Percentiles rank a stretch among this genome's conserved stretches.
These are phyloP conservation scores for Motacilla alba DNA, from an alignment of 2,113 vertebrate genomes.

Conservation along the genomic window DNA sequence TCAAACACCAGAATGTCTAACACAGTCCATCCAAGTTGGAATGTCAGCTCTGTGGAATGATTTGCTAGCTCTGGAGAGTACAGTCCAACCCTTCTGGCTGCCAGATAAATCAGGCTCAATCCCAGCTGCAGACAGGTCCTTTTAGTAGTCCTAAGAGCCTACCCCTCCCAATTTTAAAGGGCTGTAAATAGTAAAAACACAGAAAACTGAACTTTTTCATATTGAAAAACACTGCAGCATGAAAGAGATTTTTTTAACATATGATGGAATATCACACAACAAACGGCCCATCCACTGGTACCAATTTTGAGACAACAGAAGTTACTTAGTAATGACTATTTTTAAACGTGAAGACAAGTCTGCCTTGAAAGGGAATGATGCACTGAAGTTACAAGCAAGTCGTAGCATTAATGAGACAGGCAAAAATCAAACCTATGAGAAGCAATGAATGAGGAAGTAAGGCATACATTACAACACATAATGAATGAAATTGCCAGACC, in stretches of 20 bases:
- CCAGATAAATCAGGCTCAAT: slow-evolving; percentile 43
- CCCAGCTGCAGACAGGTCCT: slow-evolving; percentile 35
- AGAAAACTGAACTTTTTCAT: not conserved
- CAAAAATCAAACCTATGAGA: not conserved
- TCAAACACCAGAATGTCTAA: not conserved
- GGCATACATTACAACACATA: not conserved
- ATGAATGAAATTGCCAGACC: not conserved
- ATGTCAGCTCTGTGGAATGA: slow-evolving; percentile 21
- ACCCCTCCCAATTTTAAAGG: slow-evolving; percentile 27
- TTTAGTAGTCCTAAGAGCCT: slow-evolving; percentile 27
- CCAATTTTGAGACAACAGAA: not conserved
- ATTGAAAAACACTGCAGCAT: not conserved
- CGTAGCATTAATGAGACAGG: not conserved
- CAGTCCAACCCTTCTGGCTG: not conserved
- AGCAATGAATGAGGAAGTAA: not conserved
- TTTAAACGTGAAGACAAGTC: not conserved
- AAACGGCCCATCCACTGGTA: not conserved
- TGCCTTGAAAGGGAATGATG: not conserved
- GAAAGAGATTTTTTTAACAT: not conserved
- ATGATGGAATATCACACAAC: not conserved
- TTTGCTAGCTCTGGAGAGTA: slow-evolving; percentile 18
- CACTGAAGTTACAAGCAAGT: not conserved
- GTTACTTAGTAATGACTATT: not conserved
- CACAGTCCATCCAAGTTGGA: not conserved
- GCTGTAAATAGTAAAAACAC: slow-evolving; percentile 32